Evolutionary conservation across 2,888 invertebrate species (phyloP).

Genomic region (Notocelia uddmanniana): DNA sequence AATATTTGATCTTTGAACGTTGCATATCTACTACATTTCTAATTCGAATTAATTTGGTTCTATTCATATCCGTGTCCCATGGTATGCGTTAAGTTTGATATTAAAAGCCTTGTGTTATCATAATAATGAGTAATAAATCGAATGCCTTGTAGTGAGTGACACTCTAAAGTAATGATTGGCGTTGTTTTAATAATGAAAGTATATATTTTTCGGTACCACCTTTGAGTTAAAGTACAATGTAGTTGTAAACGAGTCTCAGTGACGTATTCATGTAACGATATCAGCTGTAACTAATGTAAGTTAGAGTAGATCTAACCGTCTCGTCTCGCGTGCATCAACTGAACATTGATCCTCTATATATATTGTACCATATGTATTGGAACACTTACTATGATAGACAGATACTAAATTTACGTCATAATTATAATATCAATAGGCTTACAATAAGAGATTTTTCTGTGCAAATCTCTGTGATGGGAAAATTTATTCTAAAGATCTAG

Average conservation of each 20-base stretch:
- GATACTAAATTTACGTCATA: slow-evolving; percentile 77
- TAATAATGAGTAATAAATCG: slow-evolving; percentile 72
- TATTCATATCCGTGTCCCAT: slow-evolving; percentile 78
- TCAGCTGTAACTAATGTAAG: slow-evolving; percentile 77
- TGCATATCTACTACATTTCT: slow-evolving; percentile 85
- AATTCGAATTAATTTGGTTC: slow-evolving; percentile 80
- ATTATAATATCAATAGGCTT: slow-evolving; percentile 81
- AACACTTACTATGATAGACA: slow-evolving; percentile 76
- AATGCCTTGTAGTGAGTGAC: slow-evolving; percentile 77
- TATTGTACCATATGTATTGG: slow-evolving; percentile 67
- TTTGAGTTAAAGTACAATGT: slow-evolving; percentile 85
- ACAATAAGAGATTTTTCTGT: slow-evolving; percentile 74
- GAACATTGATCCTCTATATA: slow-evolving; percentile 69
- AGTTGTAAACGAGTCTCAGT: slow-evolving; percentile 80
- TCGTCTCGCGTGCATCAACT: slow-evolving; percentile 79
- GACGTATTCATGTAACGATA: slow-evolving; percentile 77
- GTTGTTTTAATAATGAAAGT: slow-evolving; percentile 71
- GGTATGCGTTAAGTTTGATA: slow-evolving; percentile 76
- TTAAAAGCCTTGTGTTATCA: slow-evolving; percentile 74
- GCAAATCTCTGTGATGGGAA: slow-evolving; percentile 84
- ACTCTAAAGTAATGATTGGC: slow-evolving; percentile 78
- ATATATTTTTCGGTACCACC: slow-evolving; percentile 84
- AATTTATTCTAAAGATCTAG: slow-evolving; percentile 82
- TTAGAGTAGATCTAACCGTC: slow-evolving; percentile 76
- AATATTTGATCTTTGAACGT: slow-evolving; percentile 80